Base-by-base conservation (phyloP, 2,888 invertebrate genomes). In the Xestia c-nigrum region DNA sequence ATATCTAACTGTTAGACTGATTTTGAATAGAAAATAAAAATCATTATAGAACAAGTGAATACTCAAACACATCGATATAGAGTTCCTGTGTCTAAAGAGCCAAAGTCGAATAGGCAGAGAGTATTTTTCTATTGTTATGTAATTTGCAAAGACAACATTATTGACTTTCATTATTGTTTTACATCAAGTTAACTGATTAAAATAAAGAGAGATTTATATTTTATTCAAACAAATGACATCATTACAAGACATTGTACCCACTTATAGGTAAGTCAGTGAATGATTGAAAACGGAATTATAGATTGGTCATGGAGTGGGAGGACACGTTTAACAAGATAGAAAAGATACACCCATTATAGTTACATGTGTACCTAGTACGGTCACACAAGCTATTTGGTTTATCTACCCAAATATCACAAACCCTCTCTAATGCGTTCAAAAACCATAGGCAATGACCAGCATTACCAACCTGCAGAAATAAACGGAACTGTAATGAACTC, bases 241-340 rank as follows among this genome's bases (percentile, higher is more conserved):
- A 43, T 67, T 38, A 7, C 38, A 61, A 31, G 31, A 47, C 46
- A 43, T 61, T 74, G 76, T 31, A 24, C 12, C 57, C 14, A 24
- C 31, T 16, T 43, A 24, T 72, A 76, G 82, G 73, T 59, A 70
- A 64, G 74, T 31, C n/a, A n/a, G n/a, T 76, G 73, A 43, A 68
- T 75, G 71, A 75, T 76, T 83, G 67, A 83, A 72, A 77, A 66
- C 43, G n/a, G 71, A n/a, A 80, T 81, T 72, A 72, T 63, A 74
- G 7, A 85, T 75, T 61, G 52, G 71, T 31, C 55, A 66, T n/a
- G 47, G 31, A 63, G 87, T 86, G 80, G 87, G 85, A 69, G 86
- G 76, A 85, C 81, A 72, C 38, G 85, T 78, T 75, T 21, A 52
- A 66, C 75, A 65, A 78, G 76, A 76, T 77, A 64, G 14, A 80